Evolutionary conservation across 2,797 vertebrate genomes (phyloP).

Genomic region (Melanotaenia nigrans): DNA sequence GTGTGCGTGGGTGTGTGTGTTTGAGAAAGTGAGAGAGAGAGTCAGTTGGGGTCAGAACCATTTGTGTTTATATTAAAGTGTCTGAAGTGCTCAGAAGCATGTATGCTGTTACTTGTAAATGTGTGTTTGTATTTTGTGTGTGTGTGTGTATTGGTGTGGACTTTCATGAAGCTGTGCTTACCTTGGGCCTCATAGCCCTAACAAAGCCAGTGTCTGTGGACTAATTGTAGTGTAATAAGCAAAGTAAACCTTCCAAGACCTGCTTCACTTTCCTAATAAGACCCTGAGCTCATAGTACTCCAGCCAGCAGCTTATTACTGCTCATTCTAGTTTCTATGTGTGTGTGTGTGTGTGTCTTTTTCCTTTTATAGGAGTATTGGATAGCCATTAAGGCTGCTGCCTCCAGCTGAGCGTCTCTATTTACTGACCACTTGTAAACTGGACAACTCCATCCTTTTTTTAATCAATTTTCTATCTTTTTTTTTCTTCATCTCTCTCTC

Average conservation of each 20-base stretch:
- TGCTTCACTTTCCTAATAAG: constrained; percentile 65
- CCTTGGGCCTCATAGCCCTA: constrained; percentile 19
- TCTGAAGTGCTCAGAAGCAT: constrained; percentile 20
- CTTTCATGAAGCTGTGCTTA: constrained; percentile 36
- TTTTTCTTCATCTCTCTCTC: background rate
- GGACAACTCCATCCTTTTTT: constrained; percentile 21
- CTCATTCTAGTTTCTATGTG: constrained; percentile 26
- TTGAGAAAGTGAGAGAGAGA: background rate
- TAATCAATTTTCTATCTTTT: constrained; percentile 7
- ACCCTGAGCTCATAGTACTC: constrained; percentile 63
- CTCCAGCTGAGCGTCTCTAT: constrained; percentile 63
- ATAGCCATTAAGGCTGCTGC: constrained; percentile 53
- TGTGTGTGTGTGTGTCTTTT: constrained; percentile 23
- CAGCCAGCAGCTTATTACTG: constrained; percentile 56
- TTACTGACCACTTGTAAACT: constrained; percentile 44
- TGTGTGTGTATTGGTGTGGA: constrained; percentile 12
- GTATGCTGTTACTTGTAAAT: background rate
- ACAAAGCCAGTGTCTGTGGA: constrained; percentile 61
- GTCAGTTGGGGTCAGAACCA: constrained; percentile 25
- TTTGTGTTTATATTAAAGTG: constrained; percentile 38
- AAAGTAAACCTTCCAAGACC: constrained; percentile 69
- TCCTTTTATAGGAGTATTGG: constrained; percentile 53
- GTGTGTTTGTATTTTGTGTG: background rate
- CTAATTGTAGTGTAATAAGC: constrained; percentile 70
- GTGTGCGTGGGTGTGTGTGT: constrained; percentile 6